Base-by-base conservation (phyloP, 2,797 vertebrate genomes). In the Bovichtus variegatus region DNA sequence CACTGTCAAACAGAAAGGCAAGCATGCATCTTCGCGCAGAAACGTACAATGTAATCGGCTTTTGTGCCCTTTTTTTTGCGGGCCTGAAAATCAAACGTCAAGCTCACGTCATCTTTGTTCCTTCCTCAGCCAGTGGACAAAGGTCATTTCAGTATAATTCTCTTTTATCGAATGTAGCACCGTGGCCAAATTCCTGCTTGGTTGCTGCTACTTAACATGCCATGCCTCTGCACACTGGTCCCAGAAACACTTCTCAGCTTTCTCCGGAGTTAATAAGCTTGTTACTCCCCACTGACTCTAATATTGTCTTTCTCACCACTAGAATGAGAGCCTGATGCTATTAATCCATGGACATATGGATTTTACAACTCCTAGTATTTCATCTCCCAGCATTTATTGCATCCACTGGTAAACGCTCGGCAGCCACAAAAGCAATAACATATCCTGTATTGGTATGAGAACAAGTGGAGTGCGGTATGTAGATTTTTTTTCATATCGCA, bases 211-310 rank as follows among this genome's bases (percentile, higher is more conserved):
- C 41, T 87, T 81, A 87, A 81, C 86, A 81, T 70, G 65, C 83
- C 69, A 71, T 47, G 55, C 63, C 57, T 85, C 79, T 82, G 80
- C 84, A 81, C 78, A 70, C 55, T 63, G 55, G 71, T 68, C 74
- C 63, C 55, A 63, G 76, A 79, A 89, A 88, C 76, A 76, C 83
- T 81, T 66, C 46, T 70, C 27, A 38, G 71, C 82, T 78, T 82
- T 72, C 78, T 83, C 76, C 64, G 3, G 71, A 90, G 84, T 87
- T 92, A 92, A 93, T 93, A 90, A 92, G 92, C 90, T 92, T 89
- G 88, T 93, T 90, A 92, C 91, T 93, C 88, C 89, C 83, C 78
- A 82, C 88, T 85, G 91, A 88, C 84, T 92, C 84, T 76, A 87
- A 92, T 88, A 93, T 92, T 83, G 87, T 91, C 88, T 91, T 87